Conservation (phyloP, 2,113 vertebrate genomes). For the Myrmecobius fasciatus region DNA sequence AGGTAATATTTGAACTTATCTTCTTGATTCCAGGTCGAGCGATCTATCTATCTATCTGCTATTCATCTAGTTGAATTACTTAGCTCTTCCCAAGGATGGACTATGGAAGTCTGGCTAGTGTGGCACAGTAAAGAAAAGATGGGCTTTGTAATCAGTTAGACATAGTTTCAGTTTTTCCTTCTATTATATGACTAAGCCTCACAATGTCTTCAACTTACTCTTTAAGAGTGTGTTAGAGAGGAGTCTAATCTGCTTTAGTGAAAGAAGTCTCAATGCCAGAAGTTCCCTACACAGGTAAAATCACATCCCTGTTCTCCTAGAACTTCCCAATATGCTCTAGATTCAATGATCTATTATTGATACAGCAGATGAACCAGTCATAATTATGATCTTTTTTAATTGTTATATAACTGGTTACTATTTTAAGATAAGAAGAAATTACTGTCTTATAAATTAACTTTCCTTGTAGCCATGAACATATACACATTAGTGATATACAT, state of each 20-base stretch:
- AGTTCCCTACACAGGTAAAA: background rate
- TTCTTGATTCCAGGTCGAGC: background rate
- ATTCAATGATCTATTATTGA: background rate
- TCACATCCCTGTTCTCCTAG: background rate
- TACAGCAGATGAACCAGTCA: background rate
- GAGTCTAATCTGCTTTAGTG: background rate
- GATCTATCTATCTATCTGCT: background rate
- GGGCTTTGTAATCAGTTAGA: background rate
- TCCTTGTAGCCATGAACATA: background rate
- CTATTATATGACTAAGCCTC: background rate
- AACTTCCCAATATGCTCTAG: background rate
- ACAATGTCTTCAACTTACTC: background rate
- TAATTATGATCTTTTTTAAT: background rate
- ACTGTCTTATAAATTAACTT: background rate
- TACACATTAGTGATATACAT: background rate
- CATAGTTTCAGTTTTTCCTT: background rate
- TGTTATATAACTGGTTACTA: background rate
- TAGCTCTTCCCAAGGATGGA: background rate
- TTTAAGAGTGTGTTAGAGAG: background rate
- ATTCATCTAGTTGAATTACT: background rate
- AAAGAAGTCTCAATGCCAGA: background rate
- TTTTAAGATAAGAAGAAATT: background rate
- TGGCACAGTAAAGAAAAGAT: background rate
- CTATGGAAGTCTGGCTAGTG: background rate
- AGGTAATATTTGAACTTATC: background rate